Base-by-base conservation (phyloP, 2,113 vertebrate genomes). In the Tetrao urogallus region DNA sequence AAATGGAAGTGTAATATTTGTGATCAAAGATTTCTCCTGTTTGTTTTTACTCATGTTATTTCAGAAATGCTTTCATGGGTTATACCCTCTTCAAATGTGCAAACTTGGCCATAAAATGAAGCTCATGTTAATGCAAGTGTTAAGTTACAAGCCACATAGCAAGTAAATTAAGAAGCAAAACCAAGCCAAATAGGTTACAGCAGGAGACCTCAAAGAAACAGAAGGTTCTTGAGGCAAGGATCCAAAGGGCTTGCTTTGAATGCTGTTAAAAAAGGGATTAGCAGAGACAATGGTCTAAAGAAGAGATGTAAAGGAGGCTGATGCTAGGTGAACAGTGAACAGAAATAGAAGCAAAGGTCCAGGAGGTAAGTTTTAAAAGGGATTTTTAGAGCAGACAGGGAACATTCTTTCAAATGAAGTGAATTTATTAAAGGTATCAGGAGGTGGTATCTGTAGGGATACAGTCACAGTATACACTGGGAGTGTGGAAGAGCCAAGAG, bases 261-360 rank as follows among this genome's bases (percentile, higher is more conserved):
- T n/a, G 15, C 54, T 40, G 13, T 13, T 73, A 80, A 85, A 93
- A 93, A 89, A 79, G 20, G 11, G 18, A 87, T 20, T 52, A 63
- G 10, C 17, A 48, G 71, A 43, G 71, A 73, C 50, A 89, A 79
- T 13, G 32, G 74, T 36, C 32, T 82, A 57, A 86, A 83, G 86
- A 86, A 85, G 40, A 78, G 58, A 70, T 7, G 17, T 71, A 61
- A 85, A 66, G n/a, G 38, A 81, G 25, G 75, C 17, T 34, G 34
- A 43, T 34, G 48, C 38, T 43, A 69, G 54, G 71, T 2, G 3
- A 96, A 69, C 42, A 77, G 50, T 72, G 61, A 91, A 82, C 24
- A 95, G 66, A 85, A 94, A 91, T 19, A 89, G 78, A 93, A 92
- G 58, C 60, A 85, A 76, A 79, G 17, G 38, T 75, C 57, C 43